Base-by-base conservation (phyloP, 2,113 vertebrate genomes). In the Butorides virescens region DNA sequence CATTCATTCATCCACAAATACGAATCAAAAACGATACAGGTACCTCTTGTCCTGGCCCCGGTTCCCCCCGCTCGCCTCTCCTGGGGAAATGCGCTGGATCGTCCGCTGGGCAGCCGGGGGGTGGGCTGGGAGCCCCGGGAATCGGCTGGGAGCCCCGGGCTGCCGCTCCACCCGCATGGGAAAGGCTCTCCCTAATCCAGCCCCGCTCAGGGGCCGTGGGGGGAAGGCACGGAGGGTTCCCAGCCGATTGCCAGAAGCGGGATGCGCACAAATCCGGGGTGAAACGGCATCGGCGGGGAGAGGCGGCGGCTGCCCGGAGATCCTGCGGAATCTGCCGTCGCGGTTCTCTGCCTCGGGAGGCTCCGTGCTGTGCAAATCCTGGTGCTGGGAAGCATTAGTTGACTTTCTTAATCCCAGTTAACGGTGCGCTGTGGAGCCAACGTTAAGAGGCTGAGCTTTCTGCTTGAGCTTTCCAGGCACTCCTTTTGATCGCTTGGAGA, bases 351-450 rank as follows among this genome's bases (percentile, higher is more conserved):
- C 86, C 72, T 50, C 44, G 4, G 93, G 55, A 61, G 59, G 75
- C 91, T 96, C 77, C 49, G 91, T 13, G 63, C 67, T 25, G 88
- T 32, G 14, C 49, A 21, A 86, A 87, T 89, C 80, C 73, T 1
- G 70, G 15, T 1, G 78, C 94, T 84, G 44, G 6, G 90, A 42
- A 88, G 92, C 96, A 37, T 82, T 3, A 61, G 84, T 93, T 77
- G 95, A 93, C 88, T 96, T 95, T 88, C 73, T 39, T 44, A 73
- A 77, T 94, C 86, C 76, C 68, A 10, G 44, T 61, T 52, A 81
- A 14, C 23, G 12, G 84, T 46, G 2, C 1, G 6, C 87, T 29
- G 44, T 3, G 65, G 56, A 94, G 74, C 19, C 6, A 1, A 1
- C 0, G 9, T 11, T 23, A 12, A 71, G 62, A 73, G 63, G 62